A percentile compares a stretch with the other conserved stretches of the same genome.
Evolutionary conservation across 2,888 invertebrate species (phyloP).

Genomic region (Sylvicola cinctus): DNA sequence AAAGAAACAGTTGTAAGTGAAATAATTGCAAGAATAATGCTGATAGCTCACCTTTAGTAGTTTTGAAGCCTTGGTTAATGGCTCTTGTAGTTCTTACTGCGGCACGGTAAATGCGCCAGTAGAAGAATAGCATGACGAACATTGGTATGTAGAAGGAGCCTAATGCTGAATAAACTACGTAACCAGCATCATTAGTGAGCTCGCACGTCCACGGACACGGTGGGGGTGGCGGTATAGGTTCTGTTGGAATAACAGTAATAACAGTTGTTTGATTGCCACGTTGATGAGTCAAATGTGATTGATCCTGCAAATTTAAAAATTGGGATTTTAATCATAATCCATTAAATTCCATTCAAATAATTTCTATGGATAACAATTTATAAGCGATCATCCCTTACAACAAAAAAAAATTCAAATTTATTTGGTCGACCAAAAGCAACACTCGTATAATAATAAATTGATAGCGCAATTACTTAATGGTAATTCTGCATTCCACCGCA

Average conservation of each 20-base stretch:
- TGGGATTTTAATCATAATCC: no score
- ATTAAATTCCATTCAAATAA: no score
- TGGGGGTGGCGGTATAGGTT: slow-evolving; percentile 22
- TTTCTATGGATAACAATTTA: no score
- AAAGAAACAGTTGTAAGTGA: not conserved
- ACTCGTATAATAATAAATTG: no score
- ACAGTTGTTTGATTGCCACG: slow-evolving; percentile 25
- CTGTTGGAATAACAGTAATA: slow-evolving; percentile 16
- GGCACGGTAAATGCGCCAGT: slow-evolving; percentile 89
- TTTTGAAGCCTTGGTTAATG: slow-evolving; percentile 77
- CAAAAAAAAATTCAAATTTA: no score
- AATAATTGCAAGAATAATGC: not conserved
- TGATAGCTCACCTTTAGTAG: slow-evolving; percentile 45
- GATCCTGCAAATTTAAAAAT: no score
- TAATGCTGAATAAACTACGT: slow-evolving; percentile 89
- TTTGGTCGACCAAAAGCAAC: no score
- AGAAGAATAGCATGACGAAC: slow-evolving; percentile 96
- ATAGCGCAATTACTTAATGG: no score
- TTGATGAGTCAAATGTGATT: slow-evolving; percentile 15
- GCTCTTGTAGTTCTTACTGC: slow-evolving; percentile 84
- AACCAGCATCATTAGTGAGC: slow-evolving; percentile 82
- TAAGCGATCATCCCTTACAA: no score
- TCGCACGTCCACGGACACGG: slow-evolving; percentile 75
- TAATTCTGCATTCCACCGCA: no score
- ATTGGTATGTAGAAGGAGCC: slow-evolving; percentile 98